Evolutionary conservation across 2,888 invertebrate genomes (phyloP), one percentile per base, ranked within the genome.

Genomic region (Netelia virgata): DNA sequence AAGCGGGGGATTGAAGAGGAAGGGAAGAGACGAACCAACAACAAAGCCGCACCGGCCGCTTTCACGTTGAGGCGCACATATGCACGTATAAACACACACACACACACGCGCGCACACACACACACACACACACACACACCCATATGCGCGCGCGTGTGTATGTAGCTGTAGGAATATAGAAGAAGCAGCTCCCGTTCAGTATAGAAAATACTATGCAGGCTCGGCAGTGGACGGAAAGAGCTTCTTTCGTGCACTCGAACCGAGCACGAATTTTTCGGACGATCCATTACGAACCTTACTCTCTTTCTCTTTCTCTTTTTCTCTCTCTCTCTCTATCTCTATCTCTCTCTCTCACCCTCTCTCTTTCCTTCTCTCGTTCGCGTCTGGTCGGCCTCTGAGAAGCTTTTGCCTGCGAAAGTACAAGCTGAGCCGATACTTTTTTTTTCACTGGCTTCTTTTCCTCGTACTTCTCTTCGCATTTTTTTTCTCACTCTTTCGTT

Each of bases 41-140:
- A 84, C 82, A 84, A 86, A 86, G 84, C 82, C 76, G 81, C 76
- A 82, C 75, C 74, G 78, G 75, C 81, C 68, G 82, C 86, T 86
- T 82, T 82, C 86, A 79, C 84, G 82, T 84, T 74, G 36, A 76
- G 82, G 53, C 77, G 53, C 77, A 78, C 70, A 78, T 16, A 66
- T 16, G 64, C 23, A 64, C 10, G 20, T 41, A 72, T 16, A 47
- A 20, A 57, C 47, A n/a, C 5, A 43, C 50, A 36, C 28, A 23
- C 61, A n/a, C 23, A 50, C 16, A 28, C 8, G n/a, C 36, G 10
- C 14, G 16, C 16, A 36, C 23, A 23, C 23, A 23, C 23, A 23
- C 3, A 72, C 20, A 64, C 3, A 20, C 28, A 72, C 16, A 43
- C 20, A 57, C 47, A 18, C 5, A 43, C 47, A 36, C 23, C 18